Evolutionary conservation across 53 echinoderm and acorn worm species (phyloP).

Genomic region (Pentamera pediparva): DNA sequence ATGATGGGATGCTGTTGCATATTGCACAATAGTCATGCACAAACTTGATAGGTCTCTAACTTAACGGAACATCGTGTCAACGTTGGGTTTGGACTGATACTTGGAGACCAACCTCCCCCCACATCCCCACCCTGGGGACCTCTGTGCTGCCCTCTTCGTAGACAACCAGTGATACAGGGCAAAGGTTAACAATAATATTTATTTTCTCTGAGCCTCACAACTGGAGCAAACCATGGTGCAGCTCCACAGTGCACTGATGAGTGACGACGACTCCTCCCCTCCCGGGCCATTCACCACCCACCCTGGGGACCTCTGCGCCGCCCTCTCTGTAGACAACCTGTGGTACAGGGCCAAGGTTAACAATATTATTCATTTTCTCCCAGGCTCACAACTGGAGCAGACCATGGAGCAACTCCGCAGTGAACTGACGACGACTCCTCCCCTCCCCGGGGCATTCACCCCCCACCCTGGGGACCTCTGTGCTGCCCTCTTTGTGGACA

Average conservation of each 20-base stretch:
- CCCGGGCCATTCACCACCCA: slow-evolving; percentile 65
- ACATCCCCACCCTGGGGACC: slow-evolving; percentile 54
- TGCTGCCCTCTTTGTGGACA: slow-evolving; percentile 85
- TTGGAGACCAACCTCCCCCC: slow-evolving; percentile 64
- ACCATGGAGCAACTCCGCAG: slow-evolving; percentile 79
- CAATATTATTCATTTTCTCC: too few species aligned
- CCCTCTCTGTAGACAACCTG: slow-evolving; percentile 76
- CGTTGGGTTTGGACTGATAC: too few species aligned
- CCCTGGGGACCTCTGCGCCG: slow-evolving; percentile 75
- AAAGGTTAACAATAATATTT: slow-evolving; percentile 44
- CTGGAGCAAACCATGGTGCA: slow-evolving; percentile 91
- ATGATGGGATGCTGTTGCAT: too few species aligned
- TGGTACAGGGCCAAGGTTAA: slow-evolving; percentile 61
- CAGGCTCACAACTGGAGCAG: slow-evolving; percentile 90
- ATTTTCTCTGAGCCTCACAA: slow-evolving; percentile 84
- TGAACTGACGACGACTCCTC: slow-evolving; percentile 69
- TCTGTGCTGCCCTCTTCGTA: slow-evolving; percentile 80
- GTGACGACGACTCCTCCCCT: slow-evolving; percentile 71
- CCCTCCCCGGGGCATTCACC: slow-evolving; percentile 69
- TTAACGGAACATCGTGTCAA: too few species aligned
- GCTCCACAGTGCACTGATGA: slow-evolving; percentile 63
- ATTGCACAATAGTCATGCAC: too few species aligned
- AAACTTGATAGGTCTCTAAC: too few species aligned
- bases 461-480: slow-evolving; percentile 72
- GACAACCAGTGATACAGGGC: slow-evolving; percentile 90